phyloP scores from a whole-genome alignment of 2,113 vertebrate species.

The Cebidichthys violaceus region DNA sequence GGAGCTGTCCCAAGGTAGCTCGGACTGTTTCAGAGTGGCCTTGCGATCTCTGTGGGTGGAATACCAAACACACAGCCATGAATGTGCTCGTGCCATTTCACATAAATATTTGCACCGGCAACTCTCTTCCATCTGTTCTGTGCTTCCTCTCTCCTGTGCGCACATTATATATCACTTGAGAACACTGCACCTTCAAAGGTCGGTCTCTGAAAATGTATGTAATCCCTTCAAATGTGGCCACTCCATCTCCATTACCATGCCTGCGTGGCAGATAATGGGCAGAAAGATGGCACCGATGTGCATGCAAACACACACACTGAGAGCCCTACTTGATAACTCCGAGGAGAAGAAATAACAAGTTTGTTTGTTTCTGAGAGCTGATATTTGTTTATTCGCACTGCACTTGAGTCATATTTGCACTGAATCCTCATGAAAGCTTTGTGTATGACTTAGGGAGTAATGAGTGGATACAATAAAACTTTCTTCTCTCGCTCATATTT shows the following conservation, averaged over 20 bases:
- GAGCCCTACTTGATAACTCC: conserved; percentile 20
- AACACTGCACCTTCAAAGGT: conserved; percentile 12
- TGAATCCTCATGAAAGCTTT: conserved; percentile 12
- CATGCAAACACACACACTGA: conserved; percentile 17
- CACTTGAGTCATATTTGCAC: conserved; percentile 28
- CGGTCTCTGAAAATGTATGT: conserved; percentile 33
- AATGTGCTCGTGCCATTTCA: conserved; percentile 15
- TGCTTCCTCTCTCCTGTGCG: background rate
- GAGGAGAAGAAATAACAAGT: conserved; percentile 16
- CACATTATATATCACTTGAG: background rate
- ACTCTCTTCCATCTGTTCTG: background rate
- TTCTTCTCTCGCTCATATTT: conserved; percentile 10
- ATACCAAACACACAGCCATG: conserved; percentile 39
- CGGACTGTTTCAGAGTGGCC: conserved; percentile 41
- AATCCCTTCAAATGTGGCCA: conserved; percentile 42
- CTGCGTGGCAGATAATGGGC: conserved; percentile 34
- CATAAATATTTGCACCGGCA: conserved; percentile 22
- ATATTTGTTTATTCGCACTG: conserved; percentile 42
- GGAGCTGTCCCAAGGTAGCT: conserved; percentile 58
- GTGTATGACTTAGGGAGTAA: conserved; percentile 39
- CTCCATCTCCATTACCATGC: conserved; percentile 11
- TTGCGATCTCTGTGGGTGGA: conserved; percentile 49
- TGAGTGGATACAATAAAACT: conserved; percentile 19
- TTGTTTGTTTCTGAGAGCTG: conserved; percentile 34
- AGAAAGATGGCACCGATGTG: conserved; percentile 34